Evolutionary conservation across 2,113 vertebrate genomes (phyloP).

Genomic region (Eudyptes chrysolophus): DNA sequence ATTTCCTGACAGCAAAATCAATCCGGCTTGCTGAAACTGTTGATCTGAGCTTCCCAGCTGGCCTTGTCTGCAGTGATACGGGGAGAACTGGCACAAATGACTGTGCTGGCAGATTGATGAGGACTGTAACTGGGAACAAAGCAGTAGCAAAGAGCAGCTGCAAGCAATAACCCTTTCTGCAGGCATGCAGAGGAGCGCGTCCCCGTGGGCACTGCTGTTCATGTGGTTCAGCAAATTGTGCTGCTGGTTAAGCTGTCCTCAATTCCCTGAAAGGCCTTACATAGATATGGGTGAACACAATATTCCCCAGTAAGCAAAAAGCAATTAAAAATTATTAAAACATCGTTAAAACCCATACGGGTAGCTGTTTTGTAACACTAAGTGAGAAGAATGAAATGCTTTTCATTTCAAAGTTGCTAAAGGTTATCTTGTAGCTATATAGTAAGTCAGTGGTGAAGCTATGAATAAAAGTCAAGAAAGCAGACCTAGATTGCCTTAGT

Average conservation of each 20-base stretch:
- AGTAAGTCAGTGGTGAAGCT: background rate
- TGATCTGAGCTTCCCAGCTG: background rate
- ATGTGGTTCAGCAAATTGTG: background rate
- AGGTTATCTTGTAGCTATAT: background rate
- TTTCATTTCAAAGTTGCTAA: background rate
- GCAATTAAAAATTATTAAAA: background rate
- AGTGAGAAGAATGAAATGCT: background rate
- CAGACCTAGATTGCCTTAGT: background rate
- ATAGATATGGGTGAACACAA: background rate
- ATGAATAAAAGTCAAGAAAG: background rate
- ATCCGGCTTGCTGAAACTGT: background rate
- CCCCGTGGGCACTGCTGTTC: fast-evolving
- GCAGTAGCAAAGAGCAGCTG: background rate
- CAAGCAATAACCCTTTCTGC: background rate
- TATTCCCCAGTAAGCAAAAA: background rate
- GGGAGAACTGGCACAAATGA: background rate
- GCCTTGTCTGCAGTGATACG: fast-evolving
- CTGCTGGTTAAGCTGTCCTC: background rate
- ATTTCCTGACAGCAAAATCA: background rate
- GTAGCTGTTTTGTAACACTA: background rate
- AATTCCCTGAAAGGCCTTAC: background rate
- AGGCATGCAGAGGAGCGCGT: background rate
- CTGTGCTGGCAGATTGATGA: background rate
- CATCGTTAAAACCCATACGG: fast-evolving
- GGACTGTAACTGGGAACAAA: background rate